Percentiles rank a stretch among this genome's conserved stretches.
Evolutionary conservation across 2,113 vertebrate species (phyloP).

Genomic region (Microcebus lehilahytsara): DNA sequence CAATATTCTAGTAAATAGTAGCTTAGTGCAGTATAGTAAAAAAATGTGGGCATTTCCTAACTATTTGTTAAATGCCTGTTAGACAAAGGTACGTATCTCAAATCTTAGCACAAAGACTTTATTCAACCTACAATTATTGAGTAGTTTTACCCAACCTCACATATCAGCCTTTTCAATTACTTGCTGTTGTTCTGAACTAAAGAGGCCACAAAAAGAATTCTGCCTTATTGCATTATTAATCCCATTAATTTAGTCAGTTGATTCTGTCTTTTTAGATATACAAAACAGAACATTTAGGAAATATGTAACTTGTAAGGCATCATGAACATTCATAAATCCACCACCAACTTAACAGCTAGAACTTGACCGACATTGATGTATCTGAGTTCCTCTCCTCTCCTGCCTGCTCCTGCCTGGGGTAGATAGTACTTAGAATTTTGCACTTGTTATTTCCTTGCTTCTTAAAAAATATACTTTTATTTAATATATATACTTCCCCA

Average conservation of each 20-base stretch:
- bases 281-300: background rate
- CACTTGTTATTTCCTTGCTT: background rate
- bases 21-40: background rate
- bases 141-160: background rate
- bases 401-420: background rate
- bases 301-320: background rate
- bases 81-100: background rate
- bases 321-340: background rate
- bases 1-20: background rate
- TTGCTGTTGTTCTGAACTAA: background rate
- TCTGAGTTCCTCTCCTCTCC: background rate
- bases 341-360: background rate
- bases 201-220: constrained; percentile 4
- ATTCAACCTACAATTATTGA: background rate
- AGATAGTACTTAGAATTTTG: background rate
- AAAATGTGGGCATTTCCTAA: background rate
- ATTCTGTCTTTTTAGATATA: background rate
- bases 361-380: background rate
- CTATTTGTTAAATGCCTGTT: background rate
- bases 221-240: background rate
- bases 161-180: background rate
- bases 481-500: background rate
- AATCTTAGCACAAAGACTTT: constrained; percentile 5
- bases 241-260: background rate
- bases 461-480: background rate